Evolutionary conservation across 2,888 invertebrate species (phyloP).

Genomic region (Aspidapion aeneum): DNA sequence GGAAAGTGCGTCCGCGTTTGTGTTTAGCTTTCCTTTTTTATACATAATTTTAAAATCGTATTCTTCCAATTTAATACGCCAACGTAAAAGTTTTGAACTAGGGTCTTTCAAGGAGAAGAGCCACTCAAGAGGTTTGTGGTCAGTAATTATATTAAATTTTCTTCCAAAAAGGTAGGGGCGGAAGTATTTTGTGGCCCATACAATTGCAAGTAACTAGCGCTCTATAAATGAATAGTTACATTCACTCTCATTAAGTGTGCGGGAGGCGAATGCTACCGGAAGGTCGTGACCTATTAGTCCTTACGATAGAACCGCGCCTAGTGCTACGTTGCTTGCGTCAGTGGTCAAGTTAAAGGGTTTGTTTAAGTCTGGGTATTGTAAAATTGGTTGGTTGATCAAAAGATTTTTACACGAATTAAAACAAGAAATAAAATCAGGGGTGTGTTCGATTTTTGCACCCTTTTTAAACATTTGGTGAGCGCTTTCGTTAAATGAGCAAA

Average conservation of each 20-base stretch:
- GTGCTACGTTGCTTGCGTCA: background rate
- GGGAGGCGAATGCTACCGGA: background rate
- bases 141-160: slow-evolving; percentile 4
- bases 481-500: background rate
- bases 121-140: slow-evolving; percentile 2
- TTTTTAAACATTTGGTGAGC: background rate
- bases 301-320: background rate
- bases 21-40: background rate
- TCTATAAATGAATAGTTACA: too few relatives aligned
- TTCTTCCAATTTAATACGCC: background rate
- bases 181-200: slow-evolving; percentile 5
- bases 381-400: too few relatives aligned
- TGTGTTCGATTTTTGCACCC: background rate
- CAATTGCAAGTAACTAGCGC: too few relatives aligned
- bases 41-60: background rate
- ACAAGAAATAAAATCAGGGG: too few relatives aligned
- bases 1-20: background rate
- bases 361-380: background rate
- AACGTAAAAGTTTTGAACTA: background rate
- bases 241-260: too few relatives aligned
- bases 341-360: background rate
- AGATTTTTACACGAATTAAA: too few relatives aligned
- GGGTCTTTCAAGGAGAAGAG: slow-evolving; percentile 9
- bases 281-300: background rate
- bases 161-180: background rate